Base-by-base conservation (phyloP, 2,888 invertebrate species). In the Elgonia sp. region DNA sequence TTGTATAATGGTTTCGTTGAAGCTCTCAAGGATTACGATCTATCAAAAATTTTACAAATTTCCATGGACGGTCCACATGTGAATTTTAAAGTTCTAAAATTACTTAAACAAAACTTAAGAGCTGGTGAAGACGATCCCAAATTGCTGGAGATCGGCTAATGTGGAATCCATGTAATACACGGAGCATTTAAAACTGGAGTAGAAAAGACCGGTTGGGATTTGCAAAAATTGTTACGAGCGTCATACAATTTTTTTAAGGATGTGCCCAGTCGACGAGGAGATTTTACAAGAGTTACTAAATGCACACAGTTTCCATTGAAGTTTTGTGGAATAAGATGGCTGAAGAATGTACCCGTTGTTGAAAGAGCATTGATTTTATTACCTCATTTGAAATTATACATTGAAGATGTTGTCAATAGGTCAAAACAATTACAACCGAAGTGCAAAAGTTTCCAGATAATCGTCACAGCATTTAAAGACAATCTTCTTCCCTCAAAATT, bases 181-280 rank as follows among this genome's bases (percentile, higher is more conserved):
- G 89, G 91, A 37, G 91, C 91, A 39, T 91, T 93, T 46, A 91
- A 91, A 86, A 81, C 89, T 16, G 92, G 90, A 4, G 84, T 90
- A 18, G 80, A 86, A 50, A 82, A 63, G 63, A 90, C 90, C 14
- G 75, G 77, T n/a, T 92, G 92, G 92, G 50, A 86, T 9, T 40
- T 92, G n/a, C 50, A 82, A 12, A 65, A 73, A 20, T 88, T 92
- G 46, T 87, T 93, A 18, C 57, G 88, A n/a, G 90, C 90, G 37
- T 18, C 91, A 40, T 92, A 91, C 63, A 90, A 90, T 62, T 57
- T 93, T n/a, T 93, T 93, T 79, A 92, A 92, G 72, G 89, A 93
- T 86, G 81, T 88, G 9, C 91, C 93, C 55, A 86, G 91, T 39
- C 86, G 92, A 72, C 67, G 91, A 80, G 91, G 89, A 42, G 92